Base-by-base conservation (phyloP, 2,888 invertebrate genomes). In the Steinernema carpocapsae region DNA sequence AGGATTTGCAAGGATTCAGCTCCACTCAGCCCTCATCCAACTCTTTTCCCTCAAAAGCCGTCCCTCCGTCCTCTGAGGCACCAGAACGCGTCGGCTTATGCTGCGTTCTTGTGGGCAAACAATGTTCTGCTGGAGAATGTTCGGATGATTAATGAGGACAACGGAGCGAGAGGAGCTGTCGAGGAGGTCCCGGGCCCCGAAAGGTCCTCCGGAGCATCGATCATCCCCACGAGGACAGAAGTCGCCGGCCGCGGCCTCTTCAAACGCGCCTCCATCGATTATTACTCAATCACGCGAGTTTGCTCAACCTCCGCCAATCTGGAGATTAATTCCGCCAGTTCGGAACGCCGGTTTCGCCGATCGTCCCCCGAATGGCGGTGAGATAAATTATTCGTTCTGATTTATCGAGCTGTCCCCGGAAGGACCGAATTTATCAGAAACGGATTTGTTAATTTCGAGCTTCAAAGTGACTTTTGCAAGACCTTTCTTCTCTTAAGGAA, bases 211-310 rank as follows among this genome's bases (percentile, higher is more conserved):
- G 56, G 56, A 56, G 37, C 64, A 64, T 64, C 64, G 64, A 64
- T 64, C 64, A 64, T 64, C 64, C 22, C 10, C 10, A 3, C 52
- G 52, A 48, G n/a, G 48, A 19, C n/a, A 26, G 37, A 32, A 64
- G 64, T 26, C 22, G 48, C 48, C 37, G 4, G 72, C 72, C 17
- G 74, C 74, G 43, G 71, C 72, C 7, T 19, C 51, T 51, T 74
- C 71, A 24, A 37, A 72, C 32, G 72, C 71, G 26, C 59, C 56
- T 56, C 71, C 56, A 73, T 56, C 56, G 56, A 56, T 56, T 64
- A 32, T 64, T 64, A 64, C 64, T 64, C 64, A 64, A 64, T 64
- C 64, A 32, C 64, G 64, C 64, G 32, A 64, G 64, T 64, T 64
- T 56, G 56, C 56, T 26, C 32, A 64, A 64, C 64, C 64, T 26